Base-by-base conservation (phyloP, 2,888 invertebrate species). In the Heliconius charithonia region DNA sequence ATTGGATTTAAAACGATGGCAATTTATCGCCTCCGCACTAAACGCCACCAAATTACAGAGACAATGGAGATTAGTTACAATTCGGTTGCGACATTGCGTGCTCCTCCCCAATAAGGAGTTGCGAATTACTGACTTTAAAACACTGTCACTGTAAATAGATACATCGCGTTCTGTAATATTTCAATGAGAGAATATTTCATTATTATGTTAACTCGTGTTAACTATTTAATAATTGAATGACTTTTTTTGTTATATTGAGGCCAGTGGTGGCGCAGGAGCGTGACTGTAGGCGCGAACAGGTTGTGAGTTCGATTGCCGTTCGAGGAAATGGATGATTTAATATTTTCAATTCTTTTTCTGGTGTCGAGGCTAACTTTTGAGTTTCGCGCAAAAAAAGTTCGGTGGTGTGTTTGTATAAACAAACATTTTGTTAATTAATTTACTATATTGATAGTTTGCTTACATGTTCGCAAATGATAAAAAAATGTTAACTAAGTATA, bases 51-150 rank as follows among this genome's bases (percentile, higher is more conserved):
- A n/a, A 89, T 90, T 91, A 87, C 86, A 87, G 89, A 89, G 87
- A 86, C 85, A 86, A 83, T 74, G 69, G 62, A 89, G 87, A 91
- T 93, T 91, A 90, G 87, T 84, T n/a, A 89, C 89, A 90, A 89
- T 91, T 90, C 88, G 87, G 89, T 88, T 86, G 90, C 88, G 88
- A 90, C 88, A 85, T 93, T 84, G 91, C 94, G 91, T 93, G 93
- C 83, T 83, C 81, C 80, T 85, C 85, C 76, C 81, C 91, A 91
- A 90, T 81, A 79, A 78, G 62, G 59, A 79, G 73, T 77, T 65
- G 65, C 56, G 41, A 75, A 79, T 77, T 77, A 79, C 72, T 27
- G 32, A 77, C 69, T 77, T 70, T 72, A 80, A 74, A 81, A 81
- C 72, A 66, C 67, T 77, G 74, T 63, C 78, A 70, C 78, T 16